Evolutionary conservation across 2,797 vertebrate genomes (phyloP).

Genomic region (Sebastes melanostomus): DNA sequence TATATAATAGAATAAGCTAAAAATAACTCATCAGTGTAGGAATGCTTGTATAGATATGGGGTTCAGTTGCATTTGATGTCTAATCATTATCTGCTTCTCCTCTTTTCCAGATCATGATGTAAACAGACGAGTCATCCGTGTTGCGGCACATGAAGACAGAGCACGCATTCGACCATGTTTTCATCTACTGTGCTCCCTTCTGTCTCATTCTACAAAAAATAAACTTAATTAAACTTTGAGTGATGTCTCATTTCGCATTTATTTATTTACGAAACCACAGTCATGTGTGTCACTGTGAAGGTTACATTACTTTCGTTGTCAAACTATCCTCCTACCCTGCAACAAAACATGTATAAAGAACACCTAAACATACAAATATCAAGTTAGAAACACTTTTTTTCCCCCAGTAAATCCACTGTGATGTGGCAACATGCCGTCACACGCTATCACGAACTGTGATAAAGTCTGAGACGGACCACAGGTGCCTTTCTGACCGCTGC

Average conservation of each 20-base stretch:
- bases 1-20: not conserved
- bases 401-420: not conserved
- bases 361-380: not conserved
- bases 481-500: constrained; percentile 19
- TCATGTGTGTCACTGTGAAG: not conserved
- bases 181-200: not conserved
- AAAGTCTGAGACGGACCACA: constrained; percentile 39
- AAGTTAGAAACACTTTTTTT: not conserved
- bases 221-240: constrained; percentile 35
- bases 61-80: not conserved
- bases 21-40: not conserved
- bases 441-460: constrained; percentile 15
- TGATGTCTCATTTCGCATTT: constrained; percentile 18
- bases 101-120: constrained; percentile 58
- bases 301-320: not conserved
- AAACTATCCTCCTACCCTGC: not conserved
- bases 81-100: not conserved
- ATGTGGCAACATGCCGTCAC: not conserved
- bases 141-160: not conserved
- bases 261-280: not conserved
- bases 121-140: not conserved
- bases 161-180: not conserved
- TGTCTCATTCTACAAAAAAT: constrained; percentile 28
- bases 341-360: not conserved
- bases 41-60: not conserved